phyloP scores from a whole-genome alignment of 2,888 invertebrate species.

The Endomychus coccineus region DNA sequence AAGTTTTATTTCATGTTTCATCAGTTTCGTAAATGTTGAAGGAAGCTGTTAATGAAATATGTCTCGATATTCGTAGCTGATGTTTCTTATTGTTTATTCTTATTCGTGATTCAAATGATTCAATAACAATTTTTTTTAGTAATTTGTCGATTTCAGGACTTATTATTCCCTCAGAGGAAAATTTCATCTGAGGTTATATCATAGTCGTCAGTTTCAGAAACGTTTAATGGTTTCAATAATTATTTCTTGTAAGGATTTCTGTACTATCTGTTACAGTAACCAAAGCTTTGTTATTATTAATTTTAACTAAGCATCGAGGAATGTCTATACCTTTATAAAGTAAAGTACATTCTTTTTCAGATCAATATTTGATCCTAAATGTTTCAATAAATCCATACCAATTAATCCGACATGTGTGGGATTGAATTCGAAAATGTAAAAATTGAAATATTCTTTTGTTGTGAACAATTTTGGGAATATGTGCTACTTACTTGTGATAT shows the following conservation, averaged over 20 bases:
- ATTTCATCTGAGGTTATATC: slow-evolving; percentile 8
- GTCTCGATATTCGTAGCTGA: slow-evolving; percentile 1
- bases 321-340: slow-evolving; percentile 4
- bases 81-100: slow-evolving; percentile 6
- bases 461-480: slow-evolving; percentile 10
- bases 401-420: slow-evolving; percentile 8
- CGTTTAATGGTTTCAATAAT: slow-evolving; percentile 10
- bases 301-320: no score
- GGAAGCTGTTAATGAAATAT: neutral
- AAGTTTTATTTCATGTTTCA: slow-evolving; percentile 3
- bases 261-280: slow-evolving; percentile 9
- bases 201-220: slow-evolving; percentile 3
- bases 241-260: slow-evolving; percentile 3
- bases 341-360: slow-evolving; percentile 5
- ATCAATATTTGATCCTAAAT: slow-evolving; percentile 9
- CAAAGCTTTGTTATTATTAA: no score
- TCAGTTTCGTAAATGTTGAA: neutral
- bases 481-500: slow-evolving; percentile 6
- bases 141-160: neutral
- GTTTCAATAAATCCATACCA: slow-evolving; percentile 10
- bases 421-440: slow-evolving; percentile 10
- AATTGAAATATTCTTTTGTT: slow-evolving; percentile 3
- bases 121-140: slow-evolving; percentile 7
- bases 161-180: slow-evolving; percentile 1
- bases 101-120: slow-evolving; percentile 9